Percentiles rank a stretch among this genome's conserved stretches.
Evolutionary conservation across 2,888 invertebrate genomes (phyloP).

Genomic region (Tubulanus polymorphus): DNA sequence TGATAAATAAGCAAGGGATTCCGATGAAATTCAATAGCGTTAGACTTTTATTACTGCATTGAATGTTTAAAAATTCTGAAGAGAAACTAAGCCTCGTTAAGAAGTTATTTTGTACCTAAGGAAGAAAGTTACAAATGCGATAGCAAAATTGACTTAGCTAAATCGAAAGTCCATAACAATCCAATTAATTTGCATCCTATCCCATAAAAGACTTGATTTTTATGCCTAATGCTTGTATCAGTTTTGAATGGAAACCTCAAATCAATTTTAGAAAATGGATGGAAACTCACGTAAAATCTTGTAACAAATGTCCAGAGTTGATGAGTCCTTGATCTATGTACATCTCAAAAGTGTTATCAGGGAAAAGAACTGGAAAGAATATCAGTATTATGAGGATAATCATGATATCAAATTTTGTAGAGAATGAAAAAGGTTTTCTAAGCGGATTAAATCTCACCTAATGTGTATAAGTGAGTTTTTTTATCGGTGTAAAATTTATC

Average conservation of each 20-base stretch:
- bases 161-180: too few relatives aligned
- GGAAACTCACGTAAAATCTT: constrained; percentile 70
- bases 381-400: background rate
- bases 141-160: too few relatives aligned
- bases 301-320: constrained; percentile 80
- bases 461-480: constrained; percentile 80
- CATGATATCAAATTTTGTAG: background rate
- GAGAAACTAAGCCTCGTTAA: too few relatives aligned
- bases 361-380: constrained; percentile 60
- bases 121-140: too few relatives aligned
- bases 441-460: constrained; percentile 52
- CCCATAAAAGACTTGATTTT: background rate
- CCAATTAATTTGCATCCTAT: too few relatives aligned
- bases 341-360: constrained; percentile 78
- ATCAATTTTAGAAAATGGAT: too few relatives aligned
- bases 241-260: background rate
- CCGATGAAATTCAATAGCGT: too few relatives aligned
- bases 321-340: constrained; percentile 74
- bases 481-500: constrained; percentile 72
- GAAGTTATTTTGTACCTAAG: too few relatives aligned
- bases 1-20: too few relatives aligned
- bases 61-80: too few relatives aligned
- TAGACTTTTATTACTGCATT: too few relatives aligned
- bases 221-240: background rate
- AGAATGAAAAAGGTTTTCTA: background rate